A percentile compares a stretch with the other conserved stretches of the same genome.
phyloP scores from a whole-genome alignment of 2,888 invertebrate genomes.

The Tiphia femorata region DNA sequence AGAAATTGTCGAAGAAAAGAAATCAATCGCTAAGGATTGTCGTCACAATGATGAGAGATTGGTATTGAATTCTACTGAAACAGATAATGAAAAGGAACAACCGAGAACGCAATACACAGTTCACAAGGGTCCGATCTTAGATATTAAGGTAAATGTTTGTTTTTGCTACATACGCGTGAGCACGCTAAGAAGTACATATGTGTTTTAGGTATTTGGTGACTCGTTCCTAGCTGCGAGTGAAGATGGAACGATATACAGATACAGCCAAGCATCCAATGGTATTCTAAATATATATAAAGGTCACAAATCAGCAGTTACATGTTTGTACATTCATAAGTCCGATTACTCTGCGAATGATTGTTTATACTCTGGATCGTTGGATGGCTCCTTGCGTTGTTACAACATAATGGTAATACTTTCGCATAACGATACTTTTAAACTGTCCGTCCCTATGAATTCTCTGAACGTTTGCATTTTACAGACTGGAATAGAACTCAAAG shows the following conservation, averaged over 20 bases:
- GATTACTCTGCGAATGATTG: slow-evolving; percentile 70
- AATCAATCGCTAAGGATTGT: slow-evolving; percentile 11
- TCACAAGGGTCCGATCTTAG: slow-evolving; percentile 66
- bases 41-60: slow-evolving; percentile 13
- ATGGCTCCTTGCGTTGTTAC: slow-evolving; percentile 74
- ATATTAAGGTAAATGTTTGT: slow-evolving; percentile 62
- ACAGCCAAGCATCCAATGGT: slow-evolving; percentile 71
- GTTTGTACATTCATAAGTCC: slow-evolving; percentile 71
- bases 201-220: slow-evolving; percentile 73
- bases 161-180: background rate
- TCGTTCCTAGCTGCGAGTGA: slow-evolving; percentile 76
- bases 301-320: slow-evolving; percentile 75
- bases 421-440: slow-evolving; percentile 1
- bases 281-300: slow-evolving; percentile 73
- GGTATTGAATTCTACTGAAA: slow-evolving; percentile 15
- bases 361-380: slow-evolving; percentile 76
- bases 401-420: slow-evolving; percentile 71
- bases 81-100: slow-evolving; percentile 33
- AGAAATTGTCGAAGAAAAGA: slow-evolving; percentile 30
- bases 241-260: slow-evolving; percentile 76
- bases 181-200: slow-evolving; percentile 21
- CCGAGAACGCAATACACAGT: slow-evolving; percentile 54
- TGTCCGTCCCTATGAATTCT: too few species aligned
- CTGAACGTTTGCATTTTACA: slow-evolving; percentile 55
- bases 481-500: slow-evolving; percentile 72